These are phyloP conservation scores for Cliona cf. orientalis DNA, from an alignment of 37 sponge, comb jelly and placozoan species.

Conservation along the genomic window DNA sequence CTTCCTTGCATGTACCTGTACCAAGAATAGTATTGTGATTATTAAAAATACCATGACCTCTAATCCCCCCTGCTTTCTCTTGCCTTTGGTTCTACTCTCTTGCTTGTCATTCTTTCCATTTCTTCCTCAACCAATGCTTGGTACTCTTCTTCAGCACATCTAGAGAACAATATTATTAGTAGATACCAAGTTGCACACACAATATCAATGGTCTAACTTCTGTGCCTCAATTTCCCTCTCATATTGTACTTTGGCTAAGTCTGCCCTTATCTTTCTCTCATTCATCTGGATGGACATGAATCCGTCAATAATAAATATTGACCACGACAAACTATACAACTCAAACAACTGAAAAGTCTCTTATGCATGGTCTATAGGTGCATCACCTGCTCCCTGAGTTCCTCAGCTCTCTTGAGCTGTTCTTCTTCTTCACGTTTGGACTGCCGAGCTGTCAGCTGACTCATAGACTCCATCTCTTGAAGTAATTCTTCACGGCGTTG, in stretches of 20 bases:
- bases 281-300: constrained; percentile 26
- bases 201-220: constrained; percentile 18
- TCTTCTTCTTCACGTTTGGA: constrained; percentile 1
- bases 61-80: too few species aligned
- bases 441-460: constrained; percentile 62
- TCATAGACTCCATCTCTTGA: constrained; percentile 60
- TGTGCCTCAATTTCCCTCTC: constrained; percentile 69
- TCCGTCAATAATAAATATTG: background rate
- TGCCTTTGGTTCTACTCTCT: constrained; percentile 50
- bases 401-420: constrained; percentile 27
- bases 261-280: constrained; percentile 57
- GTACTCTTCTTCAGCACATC: constrained; percentile 66
- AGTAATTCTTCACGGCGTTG: constrained; percentile 74
- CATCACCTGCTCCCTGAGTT: too few species aligned
- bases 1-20: constrained; percentile 24
- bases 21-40: background rate
- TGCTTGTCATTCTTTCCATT: constrained; percentile 44
- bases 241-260: constrained; percentile 30
- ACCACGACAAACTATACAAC: too few species aligned
- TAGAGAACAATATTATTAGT: constrained; percentile 5
- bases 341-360: too few species aligned
- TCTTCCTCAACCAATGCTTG: constrained; percentile 49
- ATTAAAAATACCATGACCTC: background rate
- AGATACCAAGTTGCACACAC: background rate
- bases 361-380: too few species aligned